Base-by-base conservation (phyloP, 92 coral and sea anemone species). In the Porites rus region DNA sequence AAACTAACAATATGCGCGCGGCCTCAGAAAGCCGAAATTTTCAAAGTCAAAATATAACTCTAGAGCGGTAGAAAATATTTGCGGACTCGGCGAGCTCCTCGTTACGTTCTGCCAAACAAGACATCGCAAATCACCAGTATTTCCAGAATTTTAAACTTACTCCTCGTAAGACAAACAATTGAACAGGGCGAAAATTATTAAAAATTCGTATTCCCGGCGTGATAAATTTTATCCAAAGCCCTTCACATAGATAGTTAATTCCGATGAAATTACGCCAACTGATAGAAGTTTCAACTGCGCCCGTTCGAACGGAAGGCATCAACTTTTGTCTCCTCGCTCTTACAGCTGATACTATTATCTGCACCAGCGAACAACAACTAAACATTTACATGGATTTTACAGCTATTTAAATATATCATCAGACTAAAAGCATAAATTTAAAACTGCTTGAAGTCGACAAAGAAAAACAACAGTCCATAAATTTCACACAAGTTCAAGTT, bases 361-460 rank as follows among this genome's bases (percentile, higher is more conserved):
- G 78, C 82, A 69, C 74, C 75, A 75, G 72, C 93, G 92, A 94
- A 94, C 93, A 94, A 91, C 93, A 89, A 86, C 95, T 91, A 90
- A 80, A 94, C 96, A 94, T 92, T 93, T 88, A 94, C 98, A 94
- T 92, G 96, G 98, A 92, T 94, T 94, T 94, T 86, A 93, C 98
- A 94, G 98, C 98, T 94, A 94, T 94, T 94, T 94, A 94, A 94
- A 94, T 94, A 94, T 92, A 94, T 92, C 98, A 94, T 81, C 95
- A 94, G 87, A 90, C 76, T 87, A 86, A 87, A 84, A 91, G 98
- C 91, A 94, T 94, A 94, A 94, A 94, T 94, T 94, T 94, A 88
- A 84, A 94, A 94, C 98, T 92, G 98, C 93, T 94, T 88, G 94
- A 94, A 94, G 86, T 94, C 94, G 93, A 63, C 79, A 94, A 94